These are phyloP conservation scores for Drosophila mayri DNA, from an alignment of 1,140 invertebrate genomes.

Conservation along the genomic window DNA sequence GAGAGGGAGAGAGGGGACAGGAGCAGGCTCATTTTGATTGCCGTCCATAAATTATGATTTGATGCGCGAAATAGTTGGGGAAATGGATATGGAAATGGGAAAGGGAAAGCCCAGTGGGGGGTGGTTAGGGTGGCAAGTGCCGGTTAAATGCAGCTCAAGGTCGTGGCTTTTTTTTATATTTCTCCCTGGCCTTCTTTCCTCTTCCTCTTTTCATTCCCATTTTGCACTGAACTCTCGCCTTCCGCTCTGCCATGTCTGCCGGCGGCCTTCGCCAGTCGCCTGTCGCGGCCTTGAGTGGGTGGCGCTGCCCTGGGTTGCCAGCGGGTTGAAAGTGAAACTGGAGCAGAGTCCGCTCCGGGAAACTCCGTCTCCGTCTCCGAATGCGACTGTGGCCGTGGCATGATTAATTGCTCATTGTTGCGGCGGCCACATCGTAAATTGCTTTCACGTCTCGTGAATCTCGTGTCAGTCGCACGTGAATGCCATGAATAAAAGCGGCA, in stretches of 20 bases:
- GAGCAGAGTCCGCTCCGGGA: slow-evolving; percentile 39
- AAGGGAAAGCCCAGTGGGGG: slow-evolving; percentile 12
- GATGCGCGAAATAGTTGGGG: slow-evolving; percentile 72
- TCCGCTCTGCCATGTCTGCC: slow-evolving; percentile 24
- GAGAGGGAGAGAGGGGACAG: not conserved
- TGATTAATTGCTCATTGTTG: slow-evolving; percentile 80
- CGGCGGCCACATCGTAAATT: slow-evolving; percentile 73
- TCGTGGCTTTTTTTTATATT: slow-evolving; percentile 22
- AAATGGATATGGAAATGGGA: slow-evolving; percentile 18
- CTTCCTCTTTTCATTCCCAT: not conserved
- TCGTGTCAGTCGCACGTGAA: slow-evolving; percentile 59
- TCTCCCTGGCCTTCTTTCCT: not conserved
- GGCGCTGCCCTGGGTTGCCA: not conserved
- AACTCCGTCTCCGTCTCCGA: slow-evolving; percentile 14
- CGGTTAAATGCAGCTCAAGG: slow-evolving; percentile 50
- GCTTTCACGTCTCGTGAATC: slow-evolving; percentile 64
- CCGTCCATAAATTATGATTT: slow-evolving; percentile 78
- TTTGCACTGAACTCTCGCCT: not conserved
- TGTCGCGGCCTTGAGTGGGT: slow-evolving; percentile 45
- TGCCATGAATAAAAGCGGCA: slow-evolving; percentile 52
- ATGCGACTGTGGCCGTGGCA: slow-evolving; percentile 48
- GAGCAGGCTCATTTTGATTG: slow-evolving; percentile 49
- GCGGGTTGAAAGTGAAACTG: slow-evolving; percentile 24
- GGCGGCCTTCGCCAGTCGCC: slow-evolving; percentile 25
- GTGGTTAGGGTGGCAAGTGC: not conserved